These are phyloP conservation scores for Galaxias olidus DNA, from an alignment of 2,797 vertebrate species.

Conservation along the genomic window DNA sequence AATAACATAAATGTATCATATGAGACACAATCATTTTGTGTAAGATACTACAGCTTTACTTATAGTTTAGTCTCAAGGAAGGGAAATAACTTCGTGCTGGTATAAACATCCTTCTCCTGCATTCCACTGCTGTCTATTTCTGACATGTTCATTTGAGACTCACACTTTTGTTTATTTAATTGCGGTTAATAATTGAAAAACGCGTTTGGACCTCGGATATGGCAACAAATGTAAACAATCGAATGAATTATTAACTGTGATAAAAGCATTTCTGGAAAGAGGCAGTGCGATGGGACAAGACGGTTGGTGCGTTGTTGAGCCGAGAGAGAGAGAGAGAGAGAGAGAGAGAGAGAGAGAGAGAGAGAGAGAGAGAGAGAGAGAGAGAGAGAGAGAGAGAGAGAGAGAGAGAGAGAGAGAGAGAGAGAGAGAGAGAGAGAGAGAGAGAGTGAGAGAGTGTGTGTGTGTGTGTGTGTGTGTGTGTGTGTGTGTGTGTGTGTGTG, in stretches of 20 bases:
- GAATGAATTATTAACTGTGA: conserved; percentile 66
- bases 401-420: conserved; percentile 31
- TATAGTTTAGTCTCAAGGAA: conserved; percentile 23
- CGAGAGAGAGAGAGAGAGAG: conserved; percentile 30
- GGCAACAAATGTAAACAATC: conserved; percentile 64
- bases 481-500: conserved; percentile 2
- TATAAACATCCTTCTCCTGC: conserved; percentile 15
- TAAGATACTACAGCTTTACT: neutral
- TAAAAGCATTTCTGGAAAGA: conserved; percentile 51
- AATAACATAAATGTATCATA: too few species aligned
- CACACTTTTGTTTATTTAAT: conserved; percentile 65
- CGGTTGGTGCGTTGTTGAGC: conserved; percentile 41
- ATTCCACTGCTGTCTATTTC: conserved; percentile 39
- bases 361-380: conserved; percentile 31
- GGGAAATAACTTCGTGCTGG: conserved; percentile 21
- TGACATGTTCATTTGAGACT: conserved; percentile 31
- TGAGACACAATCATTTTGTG: neutral
- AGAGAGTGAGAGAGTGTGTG: conserved; percentile 22
- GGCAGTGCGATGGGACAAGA: conserved; percentile 31
- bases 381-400: conserved; percentile 31
- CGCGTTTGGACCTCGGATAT: conserved; percentile 54
- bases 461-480: conserved; percentile 5
- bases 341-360: conserved; percentile 10
- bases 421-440: conserved; percentile 31
- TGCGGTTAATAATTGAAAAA: conserved; percentile 67